Evolutionary conservation across 2,113 vertebrate genomes (phyloP), one percentile per base, ranked within the genome.

Genomic region (Procapra przewalskii): DNA sequence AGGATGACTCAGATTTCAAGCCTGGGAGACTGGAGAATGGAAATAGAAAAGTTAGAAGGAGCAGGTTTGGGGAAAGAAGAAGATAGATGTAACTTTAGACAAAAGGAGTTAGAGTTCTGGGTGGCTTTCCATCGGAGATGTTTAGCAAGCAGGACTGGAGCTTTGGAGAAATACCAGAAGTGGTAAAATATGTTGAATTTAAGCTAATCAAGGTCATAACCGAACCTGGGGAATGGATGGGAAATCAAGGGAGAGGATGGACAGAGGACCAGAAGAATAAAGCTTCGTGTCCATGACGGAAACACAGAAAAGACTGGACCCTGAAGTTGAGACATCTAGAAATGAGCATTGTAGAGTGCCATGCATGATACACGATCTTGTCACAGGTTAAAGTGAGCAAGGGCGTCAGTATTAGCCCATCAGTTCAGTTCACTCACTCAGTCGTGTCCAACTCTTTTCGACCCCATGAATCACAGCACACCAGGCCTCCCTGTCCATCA

Each of bases 151-250:
- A 88, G 90, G 52, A 77, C 43, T 88, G 88, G 21, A 92, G 40
- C n/a, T 90, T 94, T 86, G 90, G 64, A 64, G 59, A 96, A 88
- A 15, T 93, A 64, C 4, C 59, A 88, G 43, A 91, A 96, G 52
- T 85, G 59, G 33, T 92, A n/a, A 81, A 92, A 3, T 67, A 29
- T 92, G 57, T 97, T 96, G 77, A 92, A 94, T 95, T 97, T 79
- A 93, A 94, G 81, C n/a, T 59, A 25, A 79, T 29, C 89, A 64
- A 92, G 50, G 48, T 95, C 89, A 50, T 90, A 95, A 29, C 88
- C 94, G 81, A 94, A 81, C n/a, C 36, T 90, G 52, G 71, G 59
- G 31, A 77, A 29, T 85, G 80, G n/a, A 43, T 92, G 27, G 77
- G 29, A 94, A 95, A 94, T 88, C 4, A 55, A 94, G 52, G 29